Conservation (phyloP, 2,797 vertebrate genomes). For the Columba guinea region DNA sequence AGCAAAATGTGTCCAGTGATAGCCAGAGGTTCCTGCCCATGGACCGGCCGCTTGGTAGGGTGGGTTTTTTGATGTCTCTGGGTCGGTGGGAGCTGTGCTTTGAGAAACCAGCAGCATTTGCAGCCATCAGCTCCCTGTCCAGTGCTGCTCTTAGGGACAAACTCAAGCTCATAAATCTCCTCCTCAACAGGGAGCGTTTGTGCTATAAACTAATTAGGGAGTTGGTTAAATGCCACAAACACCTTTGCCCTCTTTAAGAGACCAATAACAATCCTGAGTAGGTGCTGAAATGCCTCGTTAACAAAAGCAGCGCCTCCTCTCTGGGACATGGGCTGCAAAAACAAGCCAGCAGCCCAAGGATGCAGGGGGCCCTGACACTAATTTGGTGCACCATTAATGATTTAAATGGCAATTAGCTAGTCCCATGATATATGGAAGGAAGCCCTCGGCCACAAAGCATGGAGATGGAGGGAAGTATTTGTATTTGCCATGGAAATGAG, state of each 20-base stretch:
- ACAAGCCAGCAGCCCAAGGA: neutral
- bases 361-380: neutral
- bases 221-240: neutral
- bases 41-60: neutral
- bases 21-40: neutral
- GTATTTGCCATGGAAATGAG: neutral
- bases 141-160: neutral
- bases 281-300: slow-evolving; percentile 24
- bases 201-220: slow-evolving; percentile 19
- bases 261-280: neutral
- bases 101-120: neutral
- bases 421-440: rapidly evolving
- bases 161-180: neutral
- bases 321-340: neutral
- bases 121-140: neutral
- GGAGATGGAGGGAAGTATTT: rapidly evolving
- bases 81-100: neutral
- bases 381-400: neutral
- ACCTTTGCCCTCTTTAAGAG: slow-evolving; percentile 27
- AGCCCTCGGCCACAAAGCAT: rapidly evolving
- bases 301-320: neutral
- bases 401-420: neutral
- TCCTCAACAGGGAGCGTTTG: neutral
- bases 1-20: neutral
- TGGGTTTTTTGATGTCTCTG: neutral